These are phyloP conservation scores for Phrynocephalus guinanensis DNA, from an alignment of 2,797 vertebrate species.

Conservation along the genomic window DNA sequence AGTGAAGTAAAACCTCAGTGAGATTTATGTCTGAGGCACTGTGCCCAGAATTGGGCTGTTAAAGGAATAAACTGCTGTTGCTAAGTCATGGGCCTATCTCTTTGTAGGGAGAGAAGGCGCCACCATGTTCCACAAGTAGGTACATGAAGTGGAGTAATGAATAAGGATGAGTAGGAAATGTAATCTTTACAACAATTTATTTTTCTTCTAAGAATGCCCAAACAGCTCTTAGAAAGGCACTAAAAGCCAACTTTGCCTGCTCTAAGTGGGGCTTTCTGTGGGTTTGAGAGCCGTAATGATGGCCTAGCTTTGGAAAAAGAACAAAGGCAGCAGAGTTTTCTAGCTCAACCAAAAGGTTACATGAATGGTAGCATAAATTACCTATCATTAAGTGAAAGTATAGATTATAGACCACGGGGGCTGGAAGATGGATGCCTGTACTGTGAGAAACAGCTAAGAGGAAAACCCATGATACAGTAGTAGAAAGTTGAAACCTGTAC, in stretches of 20 bases:
- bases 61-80: background rate
- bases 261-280: constrained; percentile 13
- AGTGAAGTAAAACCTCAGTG: background rate
- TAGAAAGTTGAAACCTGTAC: background rate
- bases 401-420: constrained; percentile 24
- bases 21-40: background rate
- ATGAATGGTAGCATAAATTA: constrained; percentile 36
- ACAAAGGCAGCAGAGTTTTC: constrained; percentile 21
- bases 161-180: background rate
- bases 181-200: constrained; percentile 11
- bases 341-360: constrained; percentile 8
- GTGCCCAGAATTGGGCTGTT: background rate
- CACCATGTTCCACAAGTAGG: background rate
- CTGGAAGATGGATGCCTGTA: background rate
- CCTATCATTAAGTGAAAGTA: constrained; percentile 32
- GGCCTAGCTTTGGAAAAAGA: constrained; percentile 31
- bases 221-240: background rate
- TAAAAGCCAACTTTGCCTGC: constrained; percentile 13
- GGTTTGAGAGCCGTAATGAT: constrained; percentile 17
- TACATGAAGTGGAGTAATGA: background rate
- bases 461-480: background rate
- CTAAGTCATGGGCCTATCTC: background rate
- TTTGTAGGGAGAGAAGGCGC: background rate
- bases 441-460: constrained; percentile 20
- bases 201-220: constrained; percentile 10